phyloP scores from a whole-genome alignment of 2,113 vertebrate genomes.

The Syngnathus floridae region DNA sequence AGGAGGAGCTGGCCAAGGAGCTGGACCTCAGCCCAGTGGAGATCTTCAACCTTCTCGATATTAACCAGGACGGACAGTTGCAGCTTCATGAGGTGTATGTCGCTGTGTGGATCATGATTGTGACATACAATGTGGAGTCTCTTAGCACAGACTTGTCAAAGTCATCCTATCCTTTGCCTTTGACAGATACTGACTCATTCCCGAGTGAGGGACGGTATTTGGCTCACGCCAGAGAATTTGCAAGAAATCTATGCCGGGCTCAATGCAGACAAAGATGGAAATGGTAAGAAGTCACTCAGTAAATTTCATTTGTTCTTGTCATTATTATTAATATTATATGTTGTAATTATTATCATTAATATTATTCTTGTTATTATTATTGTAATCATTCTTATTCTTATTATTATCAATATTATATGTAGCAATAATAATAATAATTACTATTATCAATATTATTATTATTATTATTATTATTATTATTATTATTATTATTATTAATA shows the following conservation, averaged over 20 bases:
- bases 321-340: too few relatives aligned
- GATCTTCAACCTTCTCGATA: constrained; percentile 92
- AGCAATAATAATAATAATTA: too few relatives aligned
- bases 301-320: not conserved
- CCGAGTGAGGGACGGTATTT: constrained; percentile 87
- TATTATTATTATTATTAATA: too few relatives aligned
- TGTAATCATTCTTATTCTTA: too few relatives aligned
- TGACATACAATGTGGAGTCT: not conserved
- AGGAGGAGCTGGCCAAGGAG: constrained; percentile 85
- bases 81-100: constrained; percentile 88
- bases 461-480: too few relatives aligned
- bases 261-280: constrained; percentile 86
- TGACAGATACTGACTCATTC: constrained; percentile 92
- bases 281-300: constrained; percentile 60
- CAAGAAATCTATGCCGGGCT: constrained; percentile 89
- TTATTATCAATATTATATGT: too few relatives aligned
- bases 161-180: constrained; percentile 12
- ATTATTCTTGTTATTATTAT: too few relatives aligned
- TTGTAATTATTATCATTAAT: too few relatives aligned
- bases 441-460: too few relatives aligned
- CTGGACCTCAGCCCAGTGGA: constrained; percentile 88
- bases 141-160: constrained; percentile 8
- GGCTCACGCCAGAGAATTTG: constrained; percentile 93
- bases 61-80: constrained; percentile 89
- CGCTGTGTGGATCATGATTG: constrained; percentile 19